Percentiles rank a stretch among this genome's conserved stretches.
Evolutionary conservation across 1,140 invertebrate genomes (phyloP).

Genomic region (Nymphalis io): DNA sequence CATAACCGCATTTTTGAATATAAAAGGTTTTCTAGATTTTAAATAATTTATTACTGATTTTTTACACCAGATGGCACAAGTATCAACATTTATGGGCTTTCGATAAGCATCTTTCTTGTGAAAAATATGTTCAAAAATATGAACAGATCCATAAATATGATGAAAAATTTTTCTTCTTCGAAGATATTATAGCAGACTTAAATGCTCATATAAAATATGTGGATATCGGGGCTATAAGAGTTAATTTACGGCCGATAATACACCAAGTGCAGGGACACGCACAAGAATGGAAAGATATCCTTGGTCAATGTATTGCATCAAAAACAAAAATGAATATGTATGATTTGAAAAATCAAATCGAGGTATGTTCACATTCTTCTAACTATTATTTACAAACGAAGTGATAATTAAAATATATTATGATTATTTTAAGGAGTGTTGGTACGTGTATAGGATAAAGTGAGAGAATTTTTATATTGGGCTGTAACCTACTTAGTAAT

Average conservation of each 20-base stretch:
- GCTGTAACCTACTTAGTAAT: too few relatives aligned
- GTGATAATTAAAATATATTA: too few relatives aligned
- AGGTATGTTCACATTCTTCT: constrained; percentile 54
- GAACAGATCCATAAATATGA: constrained; percentile 89
- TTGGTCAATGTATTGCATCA: constrained; percentile 83
- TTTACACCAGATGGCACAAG: constrained; percentile 85
- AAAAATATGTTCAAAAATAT: constrained; percentile 87
- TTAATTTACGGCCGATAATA: constrained; percentile 85
- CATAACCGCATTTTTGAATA: too few relatives aligned
- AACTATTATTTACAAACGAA: background rate
- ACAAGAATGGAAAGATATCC: constrained; percentile 85
- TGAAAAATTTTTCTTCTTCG: constrained; percentile 91
- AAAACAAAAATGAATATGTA: constrained; percentile 84
- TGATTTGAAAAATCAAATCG: constrained; percentile 82
- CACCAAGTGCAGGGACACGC: constrained; percentile 84
- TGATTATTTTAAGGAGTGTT: too few relatives aligned
- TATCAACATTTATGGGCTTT: constrained; percentile 90
- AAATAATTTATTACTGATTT: background rate
- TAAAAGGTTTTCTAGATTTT: too few relatives aligned
- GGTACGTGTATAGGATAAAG: too few relatives aligned
- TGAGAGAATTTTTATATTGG: too few relatives aligned
- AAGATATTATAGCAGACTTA: constrained; percentile 87
- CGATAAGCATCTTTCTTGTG: constrained; percentile 88
- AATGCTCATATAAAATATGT: constrained; percentile 81
- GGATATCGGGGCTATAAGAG: constrained; percentile 84